A percentile compares a stretch with the other conserved stretches of the same genome.
Conservation (phyloP, 2,888 invertebrate genomes). For the Sycophila texana region DNA sequence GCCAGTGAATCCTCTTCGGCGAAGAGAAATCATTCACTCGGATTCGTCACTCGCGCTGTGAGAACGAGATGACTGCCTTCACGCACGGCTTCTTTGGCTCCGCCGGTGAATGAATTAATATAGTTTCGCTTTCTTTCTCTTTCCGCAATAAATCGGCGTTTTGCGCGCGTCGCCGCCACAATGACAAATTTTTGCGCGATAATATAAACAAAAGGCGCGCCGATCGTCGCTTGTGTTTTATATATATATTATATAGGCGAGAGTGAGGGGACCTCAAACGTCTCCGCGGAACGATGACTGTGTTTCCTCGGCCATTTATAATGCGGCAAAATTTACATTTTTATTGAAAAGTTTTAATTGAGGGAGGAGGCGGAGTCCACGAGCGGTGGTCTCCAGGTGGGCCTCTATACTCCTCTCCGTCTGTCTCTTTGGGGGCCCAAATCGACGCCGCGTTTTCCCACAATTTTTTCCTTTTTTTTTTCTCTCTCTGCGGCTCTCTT, state of each 20-base stretch:
- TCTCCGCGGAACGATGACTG: slow-evolving; percentile 37
- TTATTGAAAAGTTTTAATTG: slow-evolving; percentile 57
- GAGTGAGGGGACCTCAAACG: not conserved
- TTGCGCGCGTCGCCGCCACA: not conserved
- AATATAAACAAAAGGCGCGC: slow-evolving; percentile 3
- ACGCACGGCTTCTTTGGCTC: slow-evolving; percentile 7
- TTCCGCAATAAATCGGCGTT: not conserved
- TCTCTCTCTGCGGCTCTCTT: not conserved
- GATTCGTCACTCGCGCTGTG: slow-evolving; percentile 15
- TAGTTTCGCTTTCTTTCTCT: too few relatives aligned
- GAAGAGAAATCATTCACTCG: slow-evolving; percentile 32
- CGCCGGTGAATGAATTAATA: not conserved
- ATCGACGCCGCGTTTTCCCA: slow-evolving; percentile 47
- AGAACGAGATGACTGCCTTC: slow-evolving; percentile 1
- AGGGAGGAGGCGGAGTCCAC: slow-evolving; percentile 42
- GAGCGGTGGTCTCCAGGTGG: slow-evolving; percentile 49
- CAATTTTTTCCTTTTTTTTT: slow-evolving; percentile 35
- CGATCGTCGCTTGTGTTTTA: not conserved
- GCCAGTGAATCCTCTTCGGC: slow-evolving; percentile 2
- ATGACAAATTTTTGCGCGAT: slow-evolving; percentile 41
- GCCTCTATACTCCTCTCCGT: slow-evolving; percentile 20
- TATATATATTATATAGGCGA: too few relatives aligned
- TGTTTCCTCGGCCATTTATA: slow-evolving; percentile 47
- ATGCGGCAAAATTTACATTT: slow-evolving; percentile 56
- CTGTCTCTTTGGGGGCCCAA: too few relatives aligned